Evolutionary conservation across 2,797 vertebrate genomes (phyloP).

Genomic region (Melanotaenia parkinsoni): DNA sequence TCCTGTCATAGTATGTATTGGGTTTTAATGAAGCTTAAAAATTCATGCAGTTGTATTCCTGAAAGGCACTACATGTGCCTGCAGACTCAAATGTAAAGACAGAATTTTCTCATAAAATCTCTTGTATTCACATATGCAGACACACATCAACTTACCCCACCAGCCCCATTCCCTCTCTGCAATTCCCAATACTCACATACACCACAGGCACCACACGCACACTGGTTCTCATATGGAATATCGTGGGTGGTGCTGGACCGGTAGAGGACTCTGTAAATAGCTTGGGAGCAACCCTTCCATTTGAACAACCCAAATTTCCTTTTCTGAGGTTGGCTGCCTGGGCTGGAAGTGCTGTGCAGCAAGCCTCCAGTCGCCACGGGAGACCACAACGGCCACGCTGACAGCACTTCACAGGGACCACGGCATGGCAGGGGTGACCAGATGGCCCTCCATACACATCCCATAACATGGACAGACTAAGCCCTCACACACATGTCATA

Average conservation of each 20-base stretch:
- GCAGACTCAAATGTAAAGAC: conserved; percentile 47
- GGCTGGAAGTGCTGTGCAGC: conserved; percentile 85
- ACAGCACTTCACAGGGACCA: conserved; percentile 84
- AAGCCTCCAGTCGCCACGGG: conserved; percentile 84
- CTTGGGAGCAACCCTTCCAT: conserved; percentile 85
- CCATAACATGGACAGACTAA: conserved; percentile 42
- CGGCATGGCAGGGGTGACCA: conserved; percentile 78
- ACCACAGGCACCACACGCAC: conserved; percentile 76
- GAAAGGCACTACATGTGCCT: conserved; percentile 35
- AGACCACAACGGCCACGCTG: conserved; percentile 82
- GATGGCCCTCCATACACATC: conserved; percentile 75
- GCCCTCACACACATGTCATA: conserved; percentile 41
- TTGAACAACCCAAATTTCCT: conserved; percentile 87
- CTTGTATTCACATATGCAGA: conserved; percentile 43
- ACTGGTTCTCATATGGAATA: conserved; percentile 83
- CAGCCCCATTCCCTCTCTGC: conserved; percentile 8
- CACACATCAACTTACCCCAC: conserved; percentile 30
- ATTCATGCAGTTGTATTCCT: conserved; percentile 19
- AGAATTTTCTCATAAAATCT: conserved; percentile 65
- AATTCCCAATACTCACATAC: conserved; percentile 45
- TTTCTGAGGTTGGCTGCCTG: conserved; percentile 84
- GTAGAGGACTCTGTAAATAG: conserved; percentile 85
- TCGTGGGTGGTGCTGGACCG: conserved; percentile 85
- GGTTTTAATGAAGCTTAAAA: conserved; percentile 36
- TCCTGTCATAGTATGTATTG: conserved; percentile 10